These are phyloP conservation scores for Albula glossodonta DNA, from an alignment of 2,113 vertebrate species.

Conservation along the genomic window DNA sequence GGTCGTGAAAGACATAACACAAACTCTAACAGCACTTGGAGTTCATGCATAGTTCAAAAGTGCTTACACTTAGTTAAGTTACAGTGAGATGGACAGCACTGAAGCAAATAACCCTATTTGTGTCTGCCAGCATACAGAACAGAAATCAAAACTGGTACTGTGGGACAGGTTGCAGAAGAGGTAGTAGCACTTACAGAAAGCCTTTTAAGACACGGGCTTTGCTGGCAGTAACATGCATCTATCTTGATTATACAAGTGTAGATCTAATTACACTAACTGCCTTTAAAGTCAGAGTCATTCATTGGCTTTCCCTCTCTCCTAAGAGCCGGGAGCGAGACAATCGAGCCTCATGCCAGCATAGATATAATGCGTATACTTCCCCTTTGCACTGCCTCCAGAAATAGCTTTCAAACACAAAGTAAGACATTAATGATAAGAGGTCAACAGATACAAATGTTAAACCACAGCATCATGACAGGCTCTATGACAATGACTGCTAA, in stretches of 20 bases:
- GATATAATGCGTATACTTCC: not conserved
- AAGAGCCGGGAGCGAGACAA: not conserved
- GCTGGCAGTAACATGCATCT: conserved; percentile 5
- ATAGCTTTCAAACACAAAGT: not conserved
- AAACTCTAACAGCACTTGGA: not conserved
- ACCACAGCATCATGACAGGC: not conserved
- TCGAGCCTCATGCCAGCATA: not conserved
- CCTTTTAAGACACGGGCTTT: not conserved
- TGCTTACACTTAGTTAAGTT: too few relatives aligned
- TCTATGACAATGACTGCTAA: not conserved
- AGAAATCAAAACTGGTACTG: not conserved
- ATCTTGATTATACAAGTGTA: conserved; percentile 32
- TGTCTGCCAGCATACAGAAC: too few relatives aligned
- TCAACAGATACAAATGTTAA: not conserved
- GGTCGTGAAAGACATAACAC: not conserved
- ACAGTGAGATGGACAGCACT: too few relatives aligned
- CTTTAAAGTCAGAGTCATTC: conserved; percentile 22
- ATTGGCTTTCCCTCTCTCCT: not conserved
- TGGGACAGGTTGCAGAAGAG: not conserved
- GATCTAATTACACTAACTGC: conserved; percentile 25
- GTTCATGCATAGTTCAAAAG: not conserved
- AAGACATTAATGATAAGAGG: not conserved
- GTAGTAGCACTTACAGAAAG: not conserved
- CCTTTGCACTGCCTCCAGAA: not conserved
- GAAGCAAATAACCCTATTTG: too few relatives aligned